phyloP scores from a whole-genome alignment of 2,888 invertebrate species.

The Mimachlamys varia region DNA sequence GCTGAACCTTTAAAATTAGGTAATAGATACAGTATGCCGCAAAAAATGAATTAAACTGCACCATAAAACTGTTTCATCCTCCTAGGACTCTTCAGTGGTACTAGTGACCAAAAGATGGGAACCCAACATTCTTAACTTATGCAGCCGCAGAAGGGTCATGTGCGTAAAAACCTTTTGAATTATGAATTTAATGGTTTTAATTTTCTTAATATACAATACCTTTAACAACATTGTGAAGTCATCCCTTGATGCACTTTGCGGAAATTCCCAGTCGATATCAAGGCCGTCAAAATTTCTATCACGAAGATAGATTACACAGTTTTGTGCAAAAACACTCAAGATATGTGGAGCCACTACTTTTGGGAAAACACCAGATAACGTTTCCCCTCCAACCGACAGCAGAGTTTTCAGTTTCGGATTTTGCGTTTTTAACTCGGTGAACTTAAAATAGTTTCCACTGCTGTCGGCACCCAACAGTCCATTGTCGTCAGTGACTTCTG shows the following conservation, averaged over 20 bases:
- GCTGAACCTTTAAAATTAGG: no score
- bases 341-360: constrained; percentile 57
- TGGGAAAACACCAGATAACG: constrained; percentile 56
- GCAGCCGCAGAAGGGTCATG: no score
- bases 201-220: constrained; percentile 51
- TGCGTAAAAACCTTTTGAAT: no score
- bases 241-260: constrained; percentile 58
- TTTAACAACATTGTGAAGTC: constrained; percentile 62
- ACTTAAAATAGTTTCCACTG: constrained; percentile 56
- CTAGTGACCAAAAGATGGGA: no score
- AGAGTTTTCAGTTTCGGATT: constrained; percentile 69
- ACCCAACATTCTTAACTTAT: no score
- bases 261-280: constrained; percentile 78
- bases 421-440: constrained; percentile 68
- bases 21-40: no score
- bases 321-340: constrained; percentile 67
- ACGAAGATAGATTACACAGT: constrained; percentile 63
- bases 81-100: no score
- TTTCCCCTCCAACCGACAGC: constrained; percentile 74
- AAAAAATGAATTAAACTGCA: no score
- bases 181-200: no score
- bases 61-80: no score
- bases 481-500: constrained; percentile 56
- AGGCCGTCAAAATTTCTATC: constrained; percentile 73
- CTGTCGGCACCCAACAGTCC: constrained; percentile 51